phyloP scores from a whole-genome alignment of 2,888 invertebrate species.

The Balanococcus diminutus region DNA sequence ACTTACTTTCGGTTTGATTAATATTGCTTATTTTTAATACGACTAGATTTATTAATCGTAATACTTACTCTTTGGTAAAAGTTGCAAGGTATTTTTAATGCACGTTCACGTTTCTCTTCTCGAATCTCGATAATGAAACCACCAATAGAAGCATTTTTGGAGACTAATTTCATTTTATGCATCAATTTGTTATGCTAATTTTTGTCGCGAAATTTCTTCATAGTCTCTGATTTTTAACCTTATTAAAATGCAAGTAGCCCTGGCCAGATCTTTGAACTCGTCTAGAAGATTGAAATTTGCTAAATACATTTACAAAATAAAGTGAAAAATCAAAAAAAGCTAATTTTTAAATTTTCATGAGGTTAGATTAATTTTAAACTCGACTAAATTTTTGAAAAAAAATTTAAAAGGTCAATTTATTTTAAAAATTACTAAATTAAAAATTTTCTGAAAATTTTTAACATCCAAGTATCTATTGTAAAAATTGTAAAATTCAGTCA shows the following conservation, averaged over 20 bases:
- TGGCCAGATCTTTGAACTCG: background rate
- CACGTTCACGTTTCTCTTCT: background rate
- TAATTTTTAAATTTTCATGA: too few species aligned
- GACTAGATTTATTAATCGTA: background rate
- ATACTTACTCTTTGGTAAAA: background rate
- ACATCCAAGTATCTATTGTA: too few species aligned
- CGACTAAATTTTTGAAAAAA: too few species aligned
- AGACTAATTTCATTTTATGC: slow-evolving; percentile 1
- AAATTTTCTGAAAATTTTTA: too few species aligned
- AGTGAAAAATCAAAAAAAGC: too few species aligned
- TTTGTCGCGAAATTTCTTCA: slow-evolving; percentile 27
- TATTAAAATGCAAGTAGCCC: background rate
- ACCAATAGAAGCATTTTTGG: background rate
- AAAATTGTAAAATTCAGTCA: too few species aligned
- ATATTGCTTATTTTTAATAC: background rate
- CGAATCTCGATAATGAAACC: background rate
- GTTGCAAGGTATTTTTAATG: background rate
- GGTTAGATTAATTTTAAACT: too few species aligned
- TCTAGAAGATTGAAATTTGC: too few species aligned
- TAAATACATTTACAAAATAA: too few species aligned
- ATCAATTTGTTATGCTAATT: slow-evolving; percentile 22
- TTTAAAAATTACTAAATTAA: too few species aligned
- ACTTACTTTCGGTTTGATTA: background rate
- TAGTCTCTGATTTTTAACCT: background rate
- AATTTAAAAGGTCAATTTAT: too few species aligned